A percentile compares a stretch with the other conserved stretches of the same genome.
These are phyloP conservation scores for Lipophrys pholis DNA, from an alignment of 2,113 vertebrate genomes.

Conservation along the genomic window DNA sequence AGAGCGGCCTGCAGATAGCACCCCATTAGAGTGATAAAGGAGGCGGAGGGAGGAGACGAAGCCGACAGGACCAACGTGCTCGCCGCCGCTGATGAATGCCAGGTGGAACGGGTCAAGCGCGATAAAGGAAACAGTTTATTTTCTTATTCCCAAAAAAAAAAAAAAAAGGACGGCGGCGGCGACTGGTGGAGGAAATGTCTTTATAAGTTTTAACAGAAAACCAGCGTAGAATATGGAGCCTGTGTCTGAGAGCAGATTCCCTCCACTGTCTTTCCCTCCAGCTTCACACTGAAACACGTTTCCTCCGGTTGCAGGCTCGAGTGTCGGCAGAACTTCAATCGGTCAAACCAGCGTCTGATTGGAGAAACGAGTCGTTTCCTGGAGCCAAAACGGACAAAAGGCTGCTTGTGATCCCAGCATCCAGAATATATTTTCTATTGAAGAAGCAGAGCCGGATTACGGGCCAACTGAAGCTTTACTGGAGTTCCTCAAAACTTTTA, in stretches of 20 bases:
- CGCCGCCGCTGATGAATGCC: constrained; percentile 83
- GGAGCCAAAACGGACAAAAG: not conserved
- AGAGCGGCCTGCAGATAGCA: constrained; percentile 81
- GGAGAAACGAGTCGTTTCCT: no score
- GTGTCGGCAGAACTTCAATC: no score
- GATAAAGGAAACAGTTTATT: constrained; percentile 84
- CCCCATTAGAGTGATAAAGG: constrained; percentile 86
- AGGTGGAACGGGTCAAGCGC: constrained; percentile 81
- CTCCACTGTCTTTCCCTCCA: constrained; percentile 10
- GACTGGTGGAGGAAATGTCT: constrained; percentile 48
- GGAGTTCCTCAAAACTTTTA: constrained; percentile 1
- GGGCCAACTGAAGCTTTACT: not conserved
- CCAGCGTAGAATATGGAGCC: constrained; percentile 20
- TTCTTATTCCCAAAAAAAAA: constrained; percentile 79
- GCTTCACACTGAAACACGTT: not conserved
- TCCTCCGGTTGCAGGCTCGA: no score
- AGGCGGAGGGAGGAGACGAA: constrained; percentile 79
- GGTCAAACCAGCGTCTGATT: no score
- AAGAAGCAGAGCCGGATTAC: constrained; percentile 7
- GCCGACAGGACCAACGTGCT: constrained; percentile 81
- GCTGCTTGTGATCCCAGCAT: not conserved
- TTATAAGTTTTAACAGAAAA: constrained; percentile 66
- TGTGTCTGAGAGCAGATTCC: constrained; percentile 23
- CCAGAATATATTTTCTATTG: not conserved
- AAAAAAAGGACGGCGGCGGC: not conserved